Evolutionary conservation across 2,888 invertebrate genomes (phyloP), one percentile per base, ranked within the genome.

Genomic region (Ferdinandea cuprea): DNA sequence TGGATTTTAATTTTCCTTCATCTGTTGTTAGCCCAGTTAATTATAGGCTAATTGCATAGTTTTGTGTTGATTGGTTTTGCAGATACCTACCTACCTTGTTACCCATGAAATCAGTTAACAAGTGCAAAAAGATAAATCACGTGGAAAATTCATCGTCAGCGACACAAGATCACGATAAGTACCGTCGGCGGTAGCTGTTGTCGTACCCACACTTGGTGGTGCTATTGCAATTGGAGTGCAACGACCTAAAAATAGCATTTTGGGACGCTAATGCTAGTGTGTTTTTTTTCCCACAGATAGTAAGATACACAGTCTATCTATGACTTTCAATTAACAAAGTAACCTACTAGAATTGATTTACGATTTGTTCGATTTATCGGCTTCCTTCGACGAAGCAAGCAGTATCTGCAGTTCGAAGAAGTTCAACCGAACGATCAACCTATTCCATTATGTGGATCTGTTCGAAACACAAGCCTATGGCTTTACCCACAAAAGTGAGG

Each of bases 291-390:
- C 72, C 83, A 83, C 72, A 78, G 56, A 52, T 28, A 44, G 40
- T 58, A 40, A 32, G 11, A 68, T 59, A 59, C 40, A 65, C 56
- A 32, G 7, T 1, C 65, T 66, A 84, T 56, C 61, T 74, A 71
- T 78, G 66, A 63, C 66, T 76, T 85, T 80, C 85, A 85, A 85
- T 85, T 80, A 85, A 85, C 80, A 85, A 72, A 85, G 73, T 85
- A 85, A 85, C 85, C 85, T 85, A 81, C 72, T 85, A 81, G 81
- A 85, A 85, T 81, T 85, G 85, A 85, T 85, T 85, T 85, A 85
- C 72, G 85, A 85, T 77, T 40, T 19, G 65, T 76, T 72, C 65
- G 59, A 66, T 71, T 46, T 59, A 81, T 77, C 61, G 66, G 68
- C 17, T 73, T 68, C 79, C 58, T 48, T 63, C 48, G 11, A 58